phyloP scores from a whole-genome alignment of 2,888 invertebrate species.

The Caenorhabditis sulstoni region DNA sequence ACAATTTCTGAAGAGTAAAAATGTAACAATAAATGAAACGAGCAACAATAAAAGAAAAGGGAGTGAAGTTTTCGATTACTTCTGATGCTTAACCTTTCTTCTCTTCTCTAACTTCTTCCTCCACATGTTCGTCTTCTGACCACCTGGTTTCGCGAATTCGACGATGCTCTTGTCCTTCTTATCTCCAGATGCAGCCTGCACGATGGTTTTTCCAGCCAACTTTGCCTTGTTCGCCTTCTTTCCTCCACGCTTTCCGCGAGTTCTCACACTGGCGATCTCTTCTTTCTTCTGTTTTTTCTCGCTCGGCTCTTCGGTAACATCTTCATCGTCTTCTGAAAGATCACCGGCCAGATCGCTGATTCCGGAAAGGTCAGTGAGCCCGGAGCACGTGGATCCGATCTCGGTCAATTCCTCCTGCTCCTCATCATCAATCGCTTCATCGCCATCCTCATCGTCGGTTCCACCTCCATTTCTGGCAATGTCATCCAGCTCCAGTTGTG shows the following conservation, averaged over 20 bases:
- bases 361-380: constrained; percentile 77
- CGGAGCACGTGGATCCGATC: constrained; percentile 73
- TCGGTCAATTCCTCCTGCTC: constrained; percentile 76
- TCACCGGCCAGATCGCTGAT: constrained; percentile 76
- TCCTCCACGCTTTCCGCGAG: constrained; percentile 72
- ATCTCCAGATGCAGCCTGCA: constrained; percentile 53
- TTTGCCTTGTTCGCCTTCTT: constrained; percentile 71
- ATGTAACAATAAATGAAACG: constrained; percentile 42
- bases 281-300: constrained; percentile 29
- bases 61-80: constrained; percentile 17
- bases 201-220: constrained; percentile 61
- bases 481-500: constrained; percentile 56
- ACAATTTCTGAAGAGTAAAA: constrained; percentile 11
- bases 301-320: constrained; percentile 31
- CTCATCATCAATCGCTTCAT: constrained; percentile 43
- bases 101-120: constrained; percentile 78
- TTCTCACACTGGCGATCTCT: constrained; percentile 36
- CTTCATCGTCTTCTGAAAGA: constrained; percentile 57
- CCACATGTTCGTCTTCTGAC: constrained; percentile 75
- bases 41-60: constrained; percentile 39
- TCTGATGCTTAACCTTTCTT: constrained; percentile 77
- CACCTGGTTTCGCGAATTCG: constrained; percentile 67
- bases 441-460: constrained; percentile 28
- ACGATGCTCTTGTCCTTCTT: constrained; percentile 66
- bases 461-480: constrained; percentile 50